Evolutionary conservation across 1,140 invertebrate genomes (phyloP), one percentile per base, ranked within the genome.

Genomic region (Gonatopus flavifemur): DNA sequence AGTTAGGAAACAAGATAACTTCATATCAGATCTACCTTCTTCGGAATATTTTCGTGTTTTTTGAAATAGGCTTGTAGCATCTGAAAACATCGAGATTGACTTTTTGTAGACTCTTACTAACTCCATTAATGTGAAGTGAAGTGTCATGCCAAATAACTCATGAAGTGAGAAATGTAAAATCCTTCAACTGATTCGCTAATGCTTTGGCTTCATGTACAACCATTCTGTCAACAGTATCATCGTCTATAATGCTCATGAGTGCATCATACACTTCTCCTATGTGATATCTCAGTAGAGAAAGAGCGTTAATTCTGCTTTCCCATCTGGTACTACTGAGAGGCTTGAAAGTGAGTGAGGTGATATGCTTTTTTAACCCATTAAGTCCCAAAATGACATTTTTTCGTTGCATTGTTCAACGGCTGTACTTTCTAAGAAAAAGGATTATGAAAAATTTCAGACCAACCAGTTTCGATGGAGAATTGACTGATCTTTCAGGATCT

Each of bases 151-250:
- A 55, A 21, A 40, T 13, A 12, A 38, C 24, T n/a, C 44, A 13
- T 38, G n/a, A 50, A 12, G 18, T 28, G 22, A 50, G 8, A 50
- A 50, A 50, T 36, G 50, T 28, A 28, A 49, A 55, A 48, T 28
- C 18, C 21, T 18, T 41, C 8, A 52, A 15, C 33, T 42, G 35
- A 30, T 47, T 15, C 21, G 43, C 43, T 32, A 52, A 39, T n/a
- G 25, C 18, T 13, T 28, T 13, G 21, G 46, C 52, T 30, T 33
- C 47, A 22, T 21, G 25, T 54, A 37, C 36, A 19, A 16, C 28
- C 19, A 22, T 15, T 3, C 2, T 28, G 16, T 49, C 45, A 9
- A 39, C 15, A 21, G 18, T 12, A 28, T n/a, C 24, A 22, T 42
- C 39, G 10, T 31, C 15, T 22, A n/a, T 19, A 13, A 21, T 18